Evolutionary conservation across 2,797 vertebrate genomes (phyloP), one percentile per base, ranked within the genome.

Genomic region (Sebastes oblongus): DNA sequence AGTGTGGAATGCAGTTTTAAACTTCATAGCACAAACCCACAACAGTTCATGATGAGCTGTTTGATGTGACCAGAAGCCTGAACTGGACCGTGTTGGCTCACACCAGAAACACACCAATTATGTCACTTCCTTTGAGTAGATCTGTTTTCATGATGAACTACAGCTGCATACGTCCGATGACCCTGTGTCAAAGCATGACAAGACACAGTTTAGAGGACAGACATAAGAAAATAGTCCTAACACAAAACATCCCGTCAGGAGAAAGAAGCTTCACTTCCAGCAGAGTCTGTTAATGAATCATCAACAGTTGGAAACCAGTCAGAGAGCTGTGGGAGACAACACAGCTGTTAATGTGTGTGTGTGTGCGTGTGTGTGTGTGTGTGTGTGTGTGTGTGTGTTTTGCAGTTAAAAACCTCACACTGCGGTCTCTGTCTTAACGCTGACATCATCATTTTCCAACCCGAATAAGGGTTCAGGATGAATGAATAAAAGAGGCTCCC

Each of bases 231-330:
- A 12, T n/a, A 14, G 46, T 30, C 24, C n/a, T 13, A 22, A 60
- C 30, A 68, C 34, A 60, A 59, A 55, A 42, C 75, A 6, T 72
- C 42, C 12, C 22, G 18, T 88, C 74, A 75, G 73, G 76, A 58
- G 62, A 22, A 64, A 52, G 22, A 3, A 30, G 36, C 24, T 65
- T 60, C 42, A 61, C 61, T 59, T 86, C 87, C 84, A 80, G 83
- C 80, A 5, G 88, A 83, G 90, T 34, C 64, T 81, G 87, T 89
- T 86, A 91, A 92, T 89, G 83, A 92, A 87, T 87, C 81, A 74
- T 69, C 86, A 86, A 27, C 88, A 77, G 89, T 80, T 80, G 78
- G 87, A 86, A 77, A 72, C 60, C 81, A 56, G 76, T 81, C 32
- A 5, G 36, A 60, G 55, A 66, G 30, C 87, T 5, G 87, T 78